Base-by-base conservation (phyloP, 2,113 vertebrate genomes). In the Lonchura striata region DNA sequence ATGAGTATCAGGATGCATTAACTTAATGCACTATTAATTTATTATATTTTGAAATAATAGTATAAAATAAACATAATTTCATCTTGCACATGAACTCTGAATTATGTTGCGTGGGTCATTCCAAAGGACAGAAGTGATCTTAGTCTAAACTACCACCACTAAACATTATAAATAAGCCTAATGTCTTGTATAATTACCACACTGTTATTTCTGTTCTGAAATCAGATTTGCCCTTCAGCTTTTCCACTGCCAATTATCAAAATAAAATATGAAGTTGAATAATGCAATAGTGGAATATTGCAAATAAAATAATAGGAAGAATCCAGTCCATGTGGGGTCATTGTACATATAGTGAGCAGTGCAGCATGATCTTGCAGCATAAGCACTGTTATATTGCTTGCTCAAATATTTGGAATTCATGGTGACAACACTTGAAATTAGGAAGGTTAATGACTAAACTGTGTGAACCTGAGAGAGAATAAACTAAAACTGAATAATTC, bases 371-470 rank as follows among this genome's bases (percentile, higher is more conserved):
- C n/a, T 70, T 92, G 42, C 37, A 50, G 37, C 21, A 28, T 42
- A 76, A 86, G 44, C 70, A 64, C 56, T 79, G 6, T 64, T 49
- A 64, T 57, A 17, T 13, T 63, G 68, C 88, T 94, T 83, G 50
- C 75, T 96, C 93, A 96, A 82, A 85, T 96, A 82, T 93, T 92
- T 94, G 89, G 91, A 96, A 97, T 96, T 96, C 92, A 54, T 65
- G 82, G 72, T 93, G 89, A 94, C 70, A 96, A 53, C 60, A 54
- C 69, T 75, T 95, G 90, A 94, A 90, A 61, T 69, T 54, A 83
- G 63, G 24, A 97, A 96, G 91, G 90, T 96, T 97, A 97, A 97
- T 97, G 86, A 95, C 90, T 90, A 80, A 86, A 86, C 95, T n/a
- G n/a, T n/a, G n/a, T n/a, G n/a, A n/a, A n/a, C n/a, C n/a, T n/a